phyloP scores from a whole-genome alignment of 2,888 invertebrate genomes.

The Euplexia lucipara region DNA sequence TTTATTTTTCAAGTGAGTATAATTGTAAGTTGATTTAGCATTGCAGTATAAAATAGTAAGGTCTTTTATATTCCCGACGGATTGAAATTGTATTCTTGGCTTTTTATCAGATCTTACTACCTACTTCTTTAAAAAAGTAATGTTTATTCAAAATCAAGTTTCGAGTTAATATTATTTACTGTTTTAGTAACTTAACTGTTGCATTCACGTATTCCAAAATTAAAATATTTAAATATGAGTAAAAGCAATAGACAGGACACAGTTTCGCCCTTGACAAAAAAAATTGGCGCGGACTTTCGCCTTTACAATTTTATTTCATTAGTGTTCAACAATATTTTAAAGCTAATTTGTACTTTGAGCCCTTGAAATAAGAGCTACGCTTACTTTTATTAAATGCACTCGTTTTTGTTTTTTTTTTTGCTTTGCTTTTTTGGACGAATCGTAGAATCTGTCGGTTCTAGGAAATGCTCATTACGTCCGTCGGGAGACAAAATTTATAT shows the following conservation, averaged over 20 bases:
- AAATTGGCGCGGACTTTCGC: constrained; percentile 37
- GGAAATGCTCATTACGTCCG: constrained; percentile 78
- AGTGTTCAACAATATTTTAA: background rate
- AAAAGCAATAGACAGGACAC: constrained; percentile 15
- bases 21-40: too few relatives aligned
- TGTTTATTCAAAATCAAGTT: background rate
- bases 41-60: too few relatives aligned
- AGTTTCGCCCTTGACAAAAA: constrained; percentile 36
- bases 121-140: constrained; percentile 16
- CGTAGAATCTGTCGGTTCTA: constrained; percentile 75
- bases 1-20: too few relatives aligned
- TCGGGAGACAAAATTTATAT: constrained; percentile 58
- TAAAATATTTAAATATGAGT: constrained; percentile 13
- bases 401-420: constrained; percentile 62
- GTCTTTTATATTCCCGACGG: constrained; percentile 33
- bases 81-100: constrained; percentile 31
- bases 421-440: constrained; percentile 72
- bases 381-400: constrained; percentile 8
- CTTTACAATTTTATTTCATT: constrained; percentile 5
- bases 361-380: constrained; percentile 29
- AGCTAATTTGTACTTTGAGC: constrained; percentile 17
- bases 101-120: constrained; percentile 19
- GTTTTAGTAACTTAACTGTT: background rate
- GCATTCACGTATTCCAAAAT: background rate
- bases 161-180: background rate